Conservation (phyloP, 2,797 vertebrate species). For the Cyclopterus lumpus region DNA sequence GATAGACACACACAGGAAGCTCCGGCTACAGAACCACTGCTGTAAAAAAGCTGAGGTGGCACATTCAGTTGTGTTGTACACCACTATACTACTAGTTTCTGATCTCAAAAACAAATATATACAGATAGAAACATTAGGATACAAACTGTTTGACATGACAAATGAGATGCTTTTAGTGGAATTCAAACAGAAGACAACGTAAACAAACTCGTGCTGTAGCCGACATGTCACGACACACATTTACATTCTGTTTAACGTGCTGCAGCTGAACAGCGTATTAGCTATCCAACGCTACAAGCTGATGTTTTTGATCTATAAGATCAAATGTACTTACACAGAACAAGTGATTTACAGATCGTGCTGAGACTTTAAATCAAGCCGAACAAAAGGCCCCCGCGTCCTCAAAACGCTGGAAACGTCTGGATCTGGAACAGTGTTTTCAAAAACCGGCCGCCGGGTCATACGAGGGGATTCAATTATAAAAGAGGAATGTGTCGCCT, state of each 20-base stretch:
- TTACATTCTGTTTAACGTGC: not conserved
- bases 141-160: not conserved
- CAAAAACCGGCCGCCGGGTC: slow-evolving; percentile 48
- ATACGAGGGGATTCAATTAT: slow-evolving; percentile 58
- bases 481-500: slow-evolving; percentile 76
- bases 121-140: not conserved
- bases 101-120: slow-evolving; percentile 14
- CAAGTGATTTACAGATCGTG: not conserved
- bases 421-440: slow-evolving; percentile 55
- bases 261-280: not conserved
- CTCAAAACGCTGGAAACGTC: slow-evolving; percentile 62
- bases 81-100: not conserved
- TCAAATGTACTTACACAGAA: not conserved
- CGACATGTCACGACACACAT: not conserved
- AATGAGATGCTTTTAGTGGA: not conserved
- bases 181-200: too few relatives aligned
- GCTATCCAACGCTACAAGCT: not conserved
- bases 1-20: not conserved
- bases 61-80: not conserved
- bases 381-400: slow-evolving; percentile 1
- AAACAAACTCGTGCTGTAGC: too few relatives aligned
- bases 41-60: slow-evolving; percentile 18
- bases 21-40: not conserved
- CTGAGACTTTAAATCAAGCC: not conserved
- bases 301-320: not conserved